These are phyloP conservation scores for Aphidius gifuensis DNA, from an alignment of 1,140 invertebrate genomes.

Conservation along the genomic window DNA sequence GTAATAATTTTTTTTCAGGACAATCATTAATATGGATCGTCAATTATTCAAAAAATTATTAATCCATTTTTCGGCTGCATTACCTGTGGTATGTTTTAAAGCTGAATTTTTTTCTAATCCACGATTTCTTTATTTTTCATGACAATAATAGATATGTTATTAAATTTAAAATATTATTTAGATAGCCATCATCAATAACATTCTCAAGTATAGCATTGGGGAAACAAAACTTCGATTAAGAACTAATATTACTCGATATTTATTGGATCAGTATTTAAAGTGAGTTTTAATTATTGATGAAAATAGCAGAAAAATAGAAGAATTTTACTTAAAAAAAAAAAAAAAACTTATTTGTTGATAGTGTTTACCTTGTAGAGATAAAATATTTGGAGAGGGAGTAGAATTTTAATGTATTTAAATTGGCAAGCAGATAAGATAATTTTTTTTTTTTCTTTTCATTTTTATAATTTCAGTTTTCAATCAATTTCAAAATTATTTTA, in stretches of 20 bases:
- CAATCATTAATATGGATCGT: conserved; percentile 86
- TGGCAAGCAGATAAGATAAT: too few relatives aligned
- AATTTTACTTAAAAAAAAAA: background rate
- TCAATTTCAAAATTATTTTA: too few relatives aligned
- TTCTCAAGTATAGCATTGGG: conserved; percentile 90
- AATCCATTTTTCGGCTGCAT: conserved; percentile 72
- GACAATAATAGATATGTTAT: conserved; percentile 20
- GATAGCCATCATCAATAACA: conserved; percentile 88
- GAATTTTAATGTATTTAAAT: too few relatives aligned
- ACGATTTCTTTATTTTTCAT: conserved; percentile 8
- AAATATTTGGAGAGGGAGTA: too few relatives aligned
- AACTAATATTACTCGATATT: conserved; percentile 80
- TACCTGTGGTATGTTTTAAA: conserved; percentile 72
- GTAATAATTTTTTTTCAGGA: conserved; percentile 61
- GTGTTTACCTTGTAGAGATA: too few relatives aligned
- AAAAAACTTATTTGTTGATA: background rate
- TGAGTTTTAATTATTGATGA: conserved; percentile 56
- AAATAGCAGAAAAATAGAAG: too few relatives aligned
- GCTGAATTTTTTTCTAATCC: conserved; percentile 8
- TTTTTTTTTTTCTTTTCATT: too few relatives aligned
- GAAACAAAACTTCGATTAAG: conserved; percentile 89
- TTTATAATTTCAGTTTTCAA: too few relatives aligned
- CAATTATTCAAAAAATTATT: conserved; percentile 73
- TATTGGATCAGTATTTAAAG: conserved; percentile 91
- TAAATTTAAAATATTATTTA: conserved; percentile 48